Base-by-base conservation (phyloP, 2,797 vertebrate genomes). In the Coracias cyanogaster region DNA sequence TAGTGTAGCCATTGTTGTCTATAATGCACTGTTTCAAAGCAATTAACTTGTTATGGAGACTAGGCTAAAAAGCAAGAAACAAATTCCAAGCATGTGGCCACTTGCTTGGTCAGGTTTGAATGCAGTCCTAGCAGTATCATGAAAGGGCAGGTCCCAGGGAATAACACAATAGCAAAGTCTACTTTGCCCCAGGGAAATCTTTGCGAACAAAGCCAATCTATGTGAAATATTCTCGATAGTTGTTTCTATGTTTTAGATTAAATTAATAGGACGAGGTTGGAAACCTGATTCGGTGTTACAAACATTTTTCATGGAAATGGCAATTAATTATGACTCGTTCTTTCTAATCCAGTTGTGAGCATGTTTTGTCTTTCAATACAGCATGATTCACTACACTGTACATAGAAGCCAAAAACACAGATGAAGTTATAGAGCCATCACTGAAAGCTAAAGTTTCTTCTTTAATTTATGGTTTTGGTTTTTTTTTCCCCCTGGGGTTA, bases 21-120 rank as follows among this genome's bases (percentile, higher is more conserved):
- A 10, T 70, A 86, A 35, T 73, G 69, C 22, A 10, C 78, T 93
- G 66, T 81, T 84, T 81, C 74, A 91, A 88, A 96, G 58, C 28
- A 90, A 52, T 97, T 96, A 96, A 95, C 80, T 82, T 91, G 88
- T 83, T 94, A 94, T 73, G 93, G 85, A 98, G 96, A 94, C 93
- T 70, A 71, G 91, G 95, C 97, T 76, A 52, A 84, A 96, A 96
- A 97, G 94, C 62, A 69, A 94, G 97, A 98, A 98, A 98, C 95
- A 94, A 94, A 95, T 97, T 97, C 96, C 91, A 86, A 97, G 97
- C 97, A 94, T 96, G 97, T 97, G 96, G 92, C 31, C 48, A 89
- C 97, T 98, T 97, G 96, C 86, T 96, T 96, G 96, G 86, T 97
- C 95, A 94, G 87, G 93, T 97, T 95, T 95, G 84, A 86, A 43